Evolutionary conservation across 2,797 vertebrate genomes (phyloP).

Genomic region (Hirundo rustica): DNA sequence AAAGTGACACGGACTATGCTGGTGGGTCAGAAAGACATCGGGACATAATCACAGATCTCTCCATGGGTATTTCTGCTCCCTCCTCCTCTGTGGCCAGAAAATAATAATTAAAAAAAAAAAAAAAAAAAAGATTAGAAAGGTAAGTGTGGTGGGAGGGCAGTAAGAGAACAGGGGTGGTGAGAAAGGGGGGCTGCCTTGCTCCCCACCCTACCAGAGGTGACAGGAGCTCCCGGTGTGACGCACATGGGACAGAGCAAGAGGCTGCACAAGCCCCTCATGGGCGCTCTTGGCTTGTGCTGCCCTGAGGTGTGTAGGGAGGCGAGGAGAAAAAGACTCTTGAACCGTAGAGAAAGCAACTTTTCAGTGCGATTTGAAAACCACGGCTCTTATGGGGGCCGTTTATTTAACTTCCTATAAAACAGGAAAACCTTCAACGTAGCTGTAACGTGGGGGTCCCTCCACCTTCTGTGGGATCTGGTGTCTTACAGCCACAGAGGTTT

Average conservation of each 20-base stretch:
- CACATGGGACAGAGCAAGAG: not conserved
- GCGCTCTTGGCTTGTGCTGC: accelerated
- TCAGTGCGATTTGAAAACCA: not conserved
- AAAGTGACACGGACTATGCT: not conserved
- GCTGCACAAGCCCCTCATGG: not conserved
- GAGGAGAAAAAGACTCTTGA: not conserved
- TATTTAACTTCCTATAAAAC: constrained; percentile 1
- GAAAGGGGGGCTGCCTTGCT: not conserved
- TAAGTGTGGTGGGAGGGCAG: not conserved
- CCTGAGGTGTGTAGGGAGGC: not conserved
- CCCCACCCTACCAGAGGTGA: not conserved
- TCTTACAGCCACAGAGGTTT: not conserved
- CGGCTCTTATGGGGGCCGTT: not conserved
- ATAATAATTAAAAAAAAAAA: not conserved
- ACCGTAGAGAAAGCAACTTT: not conserved
- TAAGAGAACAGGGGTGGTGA: not conserved
- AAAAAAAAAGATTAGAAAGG: not conserved
- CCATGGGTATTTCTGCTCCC: not conserved
- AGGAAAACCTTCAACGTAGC: not conserved
- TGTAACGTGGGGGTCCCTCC: not conserved
- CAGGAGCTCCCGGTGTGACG: accelerated
- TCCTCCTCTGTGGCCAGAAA: not conserved
- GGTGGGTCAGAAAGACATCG: not conserved
- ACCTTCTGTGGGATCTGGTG: not conserved
- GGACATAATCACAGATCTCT: not conserved